These are phyloP conservation scores for Drosophila parthenogenetica DNA, from an alignment of 2,888 invertebrate genomes.

Conservation along the genomic window DNA sequence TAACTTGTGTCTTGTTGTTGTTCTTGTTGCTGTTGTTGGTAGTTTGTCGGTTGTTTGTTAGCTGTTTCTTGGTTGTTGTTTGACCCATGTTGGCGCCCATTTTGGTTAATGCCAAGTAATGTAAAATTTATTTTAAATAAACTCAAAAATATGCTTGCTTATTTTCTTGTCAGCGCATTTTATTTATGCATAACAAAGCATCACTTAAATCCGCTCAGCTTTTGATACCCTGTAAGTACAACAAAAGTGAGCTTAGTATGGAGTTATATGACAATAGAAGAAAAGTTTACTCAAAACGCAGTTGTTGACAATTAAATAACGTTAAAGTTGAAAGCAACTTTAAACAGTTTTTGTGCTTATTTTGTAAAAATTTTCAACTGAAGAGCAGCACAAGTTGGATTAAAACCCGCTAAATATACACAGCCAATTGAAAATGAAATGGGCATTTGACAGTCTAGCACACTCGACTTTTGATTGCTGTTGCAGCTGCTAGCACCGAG, in stretches of 20 bases:
- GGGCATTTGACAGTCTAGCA: neutral
- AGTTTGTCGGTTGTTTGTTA: neutral
- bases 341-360: too few species aligned
- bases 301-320: too few species aligned
- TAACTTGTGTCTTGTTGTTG: neutral
- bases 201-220: conserved; percentile 78
- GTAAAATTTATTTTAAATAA: conserved; percentile 81
- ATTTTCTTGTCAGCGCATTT: conserved; percentile 71
- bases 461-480: conserved; percentile 36
- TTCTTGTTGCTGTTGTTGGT: neutral
- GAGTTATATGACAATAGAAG: neutral
- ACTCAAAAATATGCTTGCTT: conserved; percentile 79
- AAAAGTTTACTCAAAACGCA: neutral
- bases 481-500: conserved; percentile 23
- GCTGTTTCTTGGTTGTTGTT: conserved; percentile 10
- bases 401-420: neutral
- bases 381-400: too few species aligned
- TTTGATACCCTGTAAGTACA: conserved; percentile 22
- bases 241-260: neutral
- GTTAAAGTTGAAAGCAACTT: too few species aligned
- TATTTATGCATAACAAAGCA: conserved; percentile 81
- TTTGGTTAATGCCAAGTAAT: conserved; percentile 67
- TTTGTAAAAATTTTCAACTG: too few species aligned
- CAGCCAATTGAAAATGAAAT: neutral
- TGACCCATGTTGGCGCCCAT: conserved; percentile 51